These are phyloP conservation scores for Campylomormyrus tamandua DNA, from an alignment of 2,113 vertebrate species.

Conservation along the genomic window DNA sequence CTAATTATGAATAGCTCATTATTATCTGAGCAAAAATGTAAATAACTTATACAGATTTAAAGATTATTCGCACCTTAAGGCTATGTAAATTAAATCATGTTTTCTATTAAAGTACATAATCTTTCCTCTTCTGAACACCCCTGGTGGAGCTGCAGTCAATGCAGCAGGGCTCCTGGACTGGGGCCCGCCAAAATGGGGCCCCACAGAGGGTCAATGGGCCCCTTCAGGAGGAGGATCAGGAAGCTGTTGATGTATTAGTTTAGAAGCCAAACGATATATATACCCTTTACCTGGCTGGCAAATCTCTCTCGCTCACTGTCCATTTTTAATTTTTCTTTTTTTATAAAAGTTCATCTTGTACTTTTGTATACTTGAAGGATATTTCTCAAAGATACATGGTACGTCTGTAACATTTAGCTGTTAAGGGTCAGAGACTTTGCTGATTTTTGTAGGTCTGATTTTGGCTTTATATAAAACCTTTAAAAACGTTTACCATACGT, in stretches of 20 bases:
- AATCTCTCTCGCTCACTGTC: background rate
- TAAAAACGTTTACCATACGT: background rate
- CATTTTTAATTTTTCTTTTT: background rate
- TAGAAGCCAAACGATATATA: background rate
- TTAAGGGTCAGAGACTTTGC: background rate
- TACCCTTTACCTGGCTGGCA: background rate
- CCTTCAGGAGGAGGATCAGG: background rate
- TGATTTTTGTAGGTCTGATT: background rate
- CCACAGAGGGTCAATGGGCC: background rate
- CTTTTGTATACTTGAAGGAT: background rate
- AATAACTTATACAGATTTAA: background rate
- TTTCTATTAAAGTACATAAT: background rate
- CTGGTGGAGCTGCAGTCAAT: too few relatives aligned
- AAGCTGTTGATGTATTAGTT: background rate
- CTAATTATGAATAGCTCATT: background rate
- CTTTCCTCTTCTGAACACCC: too few relatives aligned
- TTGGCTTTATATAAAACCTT: background rate
- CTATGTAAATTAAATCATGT: background rate
- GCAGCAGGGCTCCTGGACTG: too few relatives aligned
- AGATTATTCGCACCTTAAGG: background rate
- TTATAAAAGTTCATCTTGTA: background rate
- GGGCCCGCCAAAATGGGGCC: background rate
- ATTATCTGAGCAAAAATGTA: background rate
- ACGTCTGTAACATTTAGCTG: background rate
- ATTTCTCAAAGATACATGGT: background rate